A percentile compares a stretch with the other conserved stretches of the same genome.
Evolutionary conservation across 2,888 invertebrate genomes (phyloP).

Genomic region (Pyrocoelia pectoralis): DNA sequence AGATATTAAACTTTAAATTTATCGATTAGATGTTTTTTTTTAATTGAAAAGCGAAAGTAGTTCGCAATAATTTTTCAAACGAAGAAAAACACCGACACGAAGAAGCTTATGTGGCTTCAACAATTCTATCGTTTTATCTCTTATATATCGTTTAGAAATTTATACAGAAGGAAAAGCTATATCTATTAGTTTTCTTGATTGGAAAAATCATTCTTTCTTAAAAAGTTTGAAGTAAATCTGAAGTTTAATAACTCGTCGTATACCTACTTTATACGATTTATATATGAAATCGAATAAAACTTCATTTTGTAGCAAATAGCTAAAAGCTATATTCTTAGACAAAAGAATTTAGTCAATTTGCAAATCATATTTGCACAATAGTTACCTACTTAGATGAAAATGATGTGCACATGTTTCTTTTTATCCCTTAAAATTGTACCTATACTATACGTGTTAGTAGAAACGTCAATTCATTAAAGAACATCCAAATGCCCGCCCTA

Average conservation of each 20-base stretch:
- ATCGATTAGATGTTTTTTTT: too few relatives aligned
- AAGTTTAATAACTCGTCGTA: not conserved
- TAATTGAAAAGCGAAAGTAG: too few relatives aligned
- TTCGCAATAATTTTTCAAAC: not conserved
- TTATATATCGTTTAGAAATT: not conserved
- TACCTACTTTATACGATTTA: not conserved
- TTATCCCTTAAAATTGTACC: too few relatives aligned
- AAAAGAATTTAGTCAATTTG: too few relatives aligned
- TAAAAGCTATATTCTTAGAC: too few relatives aligned
- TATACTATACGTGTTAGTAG: too few relatives aligned
- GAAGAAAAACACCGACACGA: not conserved
- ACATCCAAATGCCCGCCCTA: too few relatives aligned
- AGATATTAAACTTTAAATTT: not conserved
- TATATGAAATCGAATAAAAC: not conserved
- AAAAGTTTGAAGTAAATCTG: not conserved
- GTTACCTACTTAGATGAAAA: too few relatives aligned
- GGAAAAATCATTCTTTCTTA: not conserved
- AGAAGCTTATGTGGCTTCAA: not conserved
- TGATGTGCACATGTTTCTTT: too few relatives aligned
- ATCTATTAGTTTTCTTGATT: not conserved
- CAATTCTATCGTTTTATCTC: not conserved
- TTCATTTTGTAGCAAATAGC: too few relatives aligned
- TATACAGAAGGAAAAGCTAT: not conserved
- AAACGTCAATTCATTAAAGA: too few relatives aligned
- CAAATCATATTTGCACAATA: too few relatives aligned